These are phyloP conservation scores for Paramormyrops kingsleyae DNA, from an alignment of 2,113 vertebrate species.

Conservation along the genomic window DNA sequence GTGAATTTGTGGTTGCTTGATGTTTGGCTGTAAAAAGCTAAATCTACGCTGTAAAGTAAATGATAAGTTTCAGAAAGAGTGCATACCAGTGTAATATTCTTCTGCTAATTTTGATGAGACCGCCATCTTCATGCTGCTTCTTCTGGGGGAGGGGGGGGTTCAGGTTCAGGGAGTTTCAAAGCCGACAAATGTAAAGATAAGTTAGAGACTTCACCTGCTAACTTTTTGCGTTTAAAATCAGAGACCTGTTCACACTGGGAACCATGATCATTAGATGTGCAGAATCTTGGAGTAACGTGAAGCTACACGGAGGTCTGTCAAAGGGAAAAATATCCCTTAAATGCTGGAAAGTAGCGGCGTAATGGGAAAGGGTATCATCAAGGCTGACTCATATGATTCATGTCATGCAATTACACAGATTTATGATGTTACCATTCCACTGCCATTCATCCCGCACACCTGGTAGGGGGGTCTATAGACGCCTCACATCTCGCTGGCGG, in stretches of 20 bases:
- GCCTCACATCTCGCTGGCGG: constrained; percentile 34
- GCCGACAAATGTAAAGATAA: background rate
- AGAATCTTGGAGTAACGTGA: background rate
- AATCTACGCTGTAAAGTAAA: background rate
- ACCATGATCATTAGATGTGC: background rate
- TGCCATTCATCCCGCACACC: constrained; percentile 53
- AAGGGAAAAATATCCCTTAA: background rate
- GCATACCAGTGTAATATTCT: background rate
- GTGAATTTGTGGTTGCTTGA: background rate
- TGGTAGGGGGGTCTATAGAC: constrained; percentile 58
- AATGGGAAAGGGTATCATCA: constrained; percentile 33
- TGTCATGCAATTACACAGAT: constrained; percentile 61
- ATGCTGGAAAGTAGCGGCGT: constrained; percentile 24
- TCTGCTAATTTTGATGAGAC: background rate
- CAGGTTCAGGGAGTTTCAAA: background rate
- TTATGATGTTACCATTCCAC: constrained; percentile 63
- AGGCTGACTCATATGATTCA: constrained; percentile 50
- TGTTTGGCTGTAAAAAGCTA: background rate
- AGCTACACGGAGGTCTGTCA: background rate
- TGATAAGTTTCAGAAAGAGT: background rate
- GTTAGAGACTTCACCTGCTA: background rate
- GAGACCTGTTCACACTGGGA: background rate
- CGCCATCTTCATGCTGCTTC: background rate
- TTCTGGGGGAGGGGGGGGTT: background rate
- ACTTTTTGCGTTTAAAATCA: background rate